Conservation (phyloP, 2,888 invertebrate species). For the Lasioglossum oenotherae region DNA sequence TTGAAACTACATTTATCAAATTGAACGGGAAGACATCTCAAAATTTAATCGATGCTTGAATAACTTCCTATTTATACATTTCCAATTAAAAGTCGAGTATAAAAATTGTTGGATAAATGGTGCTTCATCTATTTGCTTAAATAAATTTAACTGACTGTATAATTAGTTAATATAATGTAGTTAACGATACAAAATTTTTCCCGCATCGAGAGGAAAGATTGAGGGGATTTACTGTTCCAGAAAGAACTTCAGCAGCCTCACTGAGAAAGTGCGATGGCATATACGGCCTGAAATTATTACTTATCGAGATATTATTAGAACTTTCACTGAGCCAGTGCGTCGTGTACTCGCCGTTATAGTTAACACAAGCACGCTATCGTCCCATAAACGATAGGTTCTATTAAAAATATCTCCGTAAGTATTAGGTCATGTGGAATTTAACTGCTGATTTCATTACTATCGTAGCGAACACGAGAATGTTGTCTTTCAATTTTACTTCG, state of each 20-base stretch:
- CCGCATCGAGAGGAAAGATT: neutral
- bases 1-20: neutral
- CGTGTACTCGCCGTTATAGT: neutral
- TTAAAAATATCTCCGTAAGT: conserved; percentile 3
- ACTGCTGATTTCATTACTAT: neutral
- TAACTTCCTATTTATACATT: neutral
- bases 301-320: conserved; percentile 19
- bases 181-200: neutral
- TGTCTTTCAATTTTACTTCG: neutral
- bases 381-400: conserved; percentile 4
- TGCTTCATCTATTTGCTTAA: neutral
- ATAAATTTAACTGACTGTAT: neutral
- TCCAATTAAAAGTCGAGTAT: neutral
- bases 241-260: neutral
- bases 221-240: neutral
- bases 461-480: neutral
- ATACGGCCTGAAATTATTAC: conserved; percentile 8
- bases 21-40: neutral
- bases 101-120: neutral
- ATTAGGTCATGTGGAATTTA: neutral
- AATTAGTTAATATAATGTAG: too few relatives aligned
- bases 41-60: neutral
- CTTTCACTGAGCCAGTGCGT: conserved; percentile 10
- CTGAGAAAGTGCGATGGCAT: neutral
- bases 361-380: neutral